Percentiles rank a stretch among this genome's conserved stretches.
Conservation (phyloP, 2,888 invertebrate genomes). For the Philopedon plagiatum region DNA sequence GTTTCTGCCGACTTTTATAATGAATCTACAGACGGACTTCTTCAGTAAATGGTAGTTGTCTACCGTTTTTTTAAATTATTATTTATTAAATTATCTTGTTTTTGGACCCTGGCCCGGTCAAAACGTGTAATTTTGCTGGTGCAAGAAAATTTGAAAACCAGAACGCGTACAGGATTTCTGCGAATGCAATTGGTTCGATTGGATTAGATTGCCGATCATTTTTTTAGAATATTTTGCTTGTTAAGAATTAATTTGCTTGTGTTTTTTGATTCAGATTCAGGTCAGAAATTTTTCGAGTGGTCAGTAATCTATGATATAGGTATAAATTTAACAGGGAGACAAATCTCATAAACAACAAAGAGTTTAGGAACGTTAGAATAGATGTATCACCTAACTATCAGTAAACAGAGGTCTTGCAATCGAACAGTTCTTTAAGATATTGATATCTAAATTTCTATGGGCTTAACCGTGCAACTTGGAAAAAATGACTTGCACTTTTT, state of each 20-base stretch:
- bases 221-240: conserved; percentile 8
- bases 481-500: no score
- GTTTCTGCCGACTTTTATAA: conserved; percentile 58
- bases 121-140: conserved; percentile 47
- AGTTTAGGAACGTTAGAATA: no score
- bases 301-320: background rate
- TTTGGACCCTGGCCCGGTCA: conserved; percentile 35
- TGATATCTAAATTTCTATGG: no score
- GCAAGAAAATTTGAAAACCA: conserved; percentile 38
- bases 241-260: background rate
- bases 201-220: conserved; percentile 30
- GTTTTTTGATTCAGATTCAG: background rate
- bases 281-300: background rate
- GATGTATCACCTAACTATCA: no score
- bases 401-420: no score
- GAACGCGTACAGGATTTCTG: conserved; percentile 38
- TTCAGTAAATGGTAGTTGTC: conserved; percentile 66
- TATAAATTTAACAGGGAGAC: no score
- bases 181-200: conserved; percentile 47
- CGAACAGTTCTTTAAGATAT: no score
- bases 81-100: conserved; percentile 61
- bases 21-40: conserved; percentile 62
- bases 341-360: no score
- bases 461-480: no score
- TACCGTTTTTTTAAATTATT: conserved; percentile 64